Evolutionary conservation across 2,797 vertebrate species (phyloP).

Genomic region (Sebastes ruberrimus): DNA sequence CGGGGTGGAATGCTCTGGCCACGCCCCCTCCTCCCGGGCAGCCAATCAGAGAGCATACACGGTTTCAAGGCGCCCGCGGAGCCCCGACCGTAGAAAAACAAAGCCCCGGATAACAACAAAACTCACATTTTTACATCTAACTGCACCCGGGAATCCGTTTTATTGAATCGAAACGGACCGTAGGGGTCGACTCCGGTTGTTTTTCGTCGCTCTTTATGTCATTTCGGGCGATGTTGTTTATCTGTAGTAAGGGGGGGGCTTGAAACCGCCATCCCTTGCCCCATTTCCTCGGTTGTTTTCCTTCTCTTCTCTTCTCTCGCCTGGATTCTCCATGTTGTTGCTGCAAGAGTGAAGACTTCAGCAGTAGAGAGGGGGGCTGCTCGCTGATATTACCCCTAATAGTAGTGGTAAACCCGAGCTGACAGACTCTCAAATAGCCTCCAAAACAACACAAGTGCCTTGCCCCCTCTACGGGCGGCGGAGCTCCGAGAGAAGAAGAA

Average conservation of each 20-base stretch:
- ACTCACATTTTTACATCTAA: conserved; percentile 45
- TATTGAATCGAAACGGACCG: neutral
- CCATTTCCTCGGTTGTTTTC: conserved; percentile 89
- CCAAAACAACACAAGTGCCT: conserved; percentile 63
- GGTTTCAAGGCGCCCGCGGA: conserved; percentile 83
- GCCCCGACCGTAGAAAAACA: conserved; percentile 84
- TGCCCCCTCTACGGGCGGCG: conserved; percentile 65
- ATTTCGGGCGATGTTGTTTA: conserved; percentile 81
- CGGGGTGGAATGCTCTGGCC: conserved; percentile 80
- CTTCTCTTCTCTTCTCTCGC: conserved; percentile 84
- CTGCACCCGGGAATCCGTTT: neutral
- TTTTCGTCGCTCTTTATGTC: conserved; percentile 13
- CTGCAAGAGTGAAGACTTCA: conserved; percentile 78
- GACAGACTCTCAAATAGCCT: conserved; percentile 43
- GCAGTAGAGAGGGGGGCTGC: conserved; percentile 45
- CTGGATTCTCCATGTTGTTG: conserved; percentile 90
- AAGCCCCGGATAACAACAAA: conserved; percentile 65
- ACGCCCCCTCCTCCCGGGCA: conserved; percentile 72
- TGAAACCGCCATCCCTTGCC: conserved; percentile 85
- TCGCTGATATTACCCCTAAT: conserved; percentile 42
- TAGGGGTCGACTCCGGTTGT: neutral
- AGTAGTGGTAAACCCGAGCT: conserved; percentile 37
- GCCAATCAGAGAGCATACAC: conserved; percentile 75
- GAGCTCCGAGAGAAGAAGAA: conserved; percentile 37
- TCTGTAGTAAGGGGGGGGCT: conserved; percentile 88